phyloP scores from a whole-genome alignment of 2,797 vertebrate genomes.

The Chaenodraco wilsoni region DNA sequence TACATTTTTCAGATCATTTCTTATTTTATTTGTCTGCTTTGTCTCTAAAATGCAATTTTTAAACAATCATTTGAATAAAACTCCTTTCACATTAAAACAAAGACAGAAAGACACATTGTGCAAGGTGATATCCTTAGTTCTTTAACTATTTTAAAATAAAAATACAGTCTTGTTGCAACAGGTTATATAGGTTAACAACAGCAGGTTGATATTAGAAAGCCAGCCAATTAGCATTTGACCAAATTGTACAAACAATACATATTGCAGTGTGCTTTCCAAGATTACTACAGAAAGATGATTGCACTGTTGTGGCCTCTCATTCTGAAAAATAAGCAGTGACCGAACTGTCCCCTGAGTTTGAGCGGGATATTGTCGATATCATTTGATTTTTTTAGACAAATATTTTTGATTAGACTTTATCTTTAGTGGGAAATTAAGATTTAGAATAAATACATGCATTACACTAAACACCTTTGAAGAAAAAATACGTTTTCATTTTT shows the following conservation, averaged over 20 bases:
- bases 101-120: not conserved
- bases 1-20: not conserved
- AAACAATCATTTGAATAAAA: not conserved
- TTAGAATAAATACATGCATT: too few relatives aligned
- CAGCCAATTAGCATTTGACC: not conserved
- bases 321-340: not conserved
- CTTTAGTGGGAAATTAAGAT: too few relatives aligned
- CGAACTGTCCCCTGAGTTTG: not conserved
- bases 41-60: not conserved
- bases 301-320: not conserved
- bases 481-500: too few relatives aligned
- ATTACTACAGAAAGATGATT: conserved; percentile 12
- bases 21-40: not conserved
- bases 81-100: not conserved
- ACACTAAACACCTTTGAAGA: too few relatives aligned
- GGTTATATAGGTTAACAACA: not conserved
- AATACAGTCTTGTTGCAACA: too few relatives aligned
- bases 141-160: too few relatives aligned
- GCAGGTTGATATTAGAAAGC: conserved; percentile 6
- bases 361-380: not conserved
- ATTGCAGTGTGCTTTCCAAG: conserved; percentile 9
- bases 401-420: too few relatives aligned
- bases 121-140: not conserved
- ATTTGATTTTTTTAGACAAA: too few relatives aligned
- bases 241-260: conserved; percentile 6